Evolutionary conservation across 1,140 invertebrate genomes (phyloP), one percentile per base, ranked within the genome.

Genomic region (Lucilia cuprina): DNA sequence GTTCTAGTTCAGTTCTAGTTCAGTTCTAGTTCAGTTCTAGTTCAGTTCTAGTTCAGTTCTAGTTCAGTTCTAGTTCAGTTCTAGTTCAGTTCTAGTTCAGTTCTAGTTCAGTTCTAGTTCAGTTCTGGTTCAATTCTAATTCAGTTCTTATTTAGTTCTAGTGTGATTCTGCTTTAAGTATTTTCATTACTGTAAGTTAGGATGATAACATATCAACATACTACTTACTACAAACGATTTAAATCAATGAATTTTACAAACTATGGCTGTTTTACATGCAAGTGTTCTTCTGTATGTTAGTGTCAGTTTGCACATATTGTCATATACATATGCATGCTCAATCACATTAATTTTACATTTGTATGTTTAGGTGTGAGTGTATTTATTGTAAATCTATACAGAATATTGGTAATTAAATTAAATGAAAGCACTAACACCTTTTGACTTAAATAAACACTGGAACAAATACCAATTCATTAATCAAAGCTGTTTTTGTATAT

Each of bases 381-480:
- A 47, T 80, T 47, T 49, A 50, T 80, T 80, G 77, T 25, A 70
- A 21, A 70, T 21, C 65, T 70, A 25, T n/a, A 80, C 25, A 80
- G 10, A 50, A 47, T 80, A 80, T 80, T 80, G 77, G 77, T 80
- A 80, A 80, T 80, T 80, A 80, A 80, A 80, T 80, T 80, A 80
- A 80, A 80, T 80, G 41, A 80, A 80, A 80, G 77, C 77, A 80
- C 77, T 49, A 80, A 80, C 77, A 50, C 77, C 35, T 80, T 47
- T 80, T 80, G 21, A 5, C 8, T 80, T 80, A 70, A 70, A 70
- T n/a, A 78, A 35, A 80, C 17, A 41, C 41, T 34, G 5, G n/a
- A n/a, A n/a, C n/a, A 21, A 41, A 80, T 17, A 80, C 77, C 14
- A 34, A 41, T 41, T 49, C 41, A 50, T 70, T 70, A 21, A 70